Conservation (phyloP, 2,888 invertebrate species). For the Cataglyphis albicans region DNA sequence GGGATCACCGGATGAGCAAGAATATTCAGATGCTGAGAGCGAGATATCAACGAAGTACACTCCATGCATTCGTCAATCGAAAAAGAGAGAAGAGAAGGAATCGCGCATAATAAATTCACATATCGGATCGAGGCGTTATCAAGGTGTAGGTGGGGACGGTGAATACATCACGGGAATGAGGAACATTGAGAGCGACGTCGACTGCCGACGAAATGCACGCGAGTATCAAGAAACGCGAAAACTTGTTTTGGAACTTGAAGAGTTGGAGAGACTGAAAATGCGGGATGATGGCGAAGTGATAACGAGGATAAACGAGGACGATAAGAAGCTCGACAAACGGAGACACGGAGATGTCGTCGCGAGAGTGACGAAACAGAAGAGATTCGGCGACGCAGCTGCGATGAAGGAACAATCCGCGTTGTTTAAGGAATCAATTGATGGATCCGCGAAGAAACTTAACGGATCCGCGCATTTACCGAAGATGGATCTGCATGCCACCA, state of each 20-base stretch:
- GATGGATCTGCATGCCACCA: conserved; percentile 86
- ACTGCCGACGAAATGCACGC: background rate
- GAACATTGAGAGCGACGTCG: conserved; percentile 17
- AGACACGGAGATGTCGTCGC: conserved; percentile 26
- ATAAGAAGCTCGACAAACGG: background rate
- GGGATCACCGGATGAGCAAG: conserved; percentile 14
- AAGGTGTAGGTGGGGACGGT: background rate
- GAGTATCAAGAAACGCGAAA: conserved; percentile 5
- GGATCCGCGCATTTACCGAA: conserved; percentile 67
- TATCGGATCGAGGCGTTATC: background rate
- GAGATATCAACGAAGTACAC: conserved; percentile 12
- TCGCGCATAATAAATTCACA: background rate
- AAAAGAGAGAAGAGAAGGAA: conserved; percentile 10
- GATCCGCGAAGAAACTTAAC: background rate
- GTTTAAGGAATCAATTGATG: conserved; percentile 16
- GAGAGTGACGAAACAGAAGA: conserved; percentile 30
- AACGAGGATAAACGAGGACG: conserved; percentile 10
- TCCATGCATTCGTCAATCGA: background rate
- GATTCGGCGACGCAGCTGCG: conserved; percentile 20
- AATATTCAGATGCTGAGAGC: background rate
- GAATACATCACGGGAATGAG: conserved; percentile 25
- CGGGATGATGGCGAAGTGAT: background rate
- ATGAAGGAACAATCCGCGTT: background rate
- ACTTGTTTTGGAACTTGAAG: background rate
- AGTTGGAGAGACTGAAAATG: conserved; percentile 15